A percentile compares a stretch with the other conserved stretches of the same genome.
Conservation (phyloP, 2,888 invertebrate species). For the Creontiades dilutus region DNA sequence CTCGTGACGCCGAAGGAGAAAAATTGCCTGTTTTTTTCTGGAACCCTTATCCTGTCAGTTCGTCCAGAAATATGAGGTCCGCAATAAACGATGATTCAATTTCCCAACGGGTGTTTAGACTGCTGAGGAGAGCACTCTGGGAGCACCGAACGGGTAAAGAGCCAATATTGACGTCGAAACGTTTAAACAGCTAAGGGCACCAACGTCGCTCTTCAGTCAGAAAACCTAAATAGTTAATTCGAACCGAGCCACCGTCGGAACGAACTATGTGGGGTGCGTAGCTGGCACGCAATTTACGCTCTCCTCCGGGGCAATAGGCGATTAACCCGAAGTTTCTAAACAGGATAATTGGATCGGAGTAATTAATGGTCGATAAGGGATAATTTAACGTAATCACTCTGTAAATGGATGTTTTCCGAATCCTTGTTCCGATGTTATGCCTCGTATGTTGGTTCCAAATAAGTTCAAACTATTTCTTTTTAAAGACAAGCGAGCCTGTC, state of each 20-base stretch:
- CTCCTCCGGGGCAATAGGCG: not conserved
- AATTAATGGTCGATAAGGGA: conserved; percentile 3
- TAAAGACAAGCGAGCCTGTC: too few species aligned
- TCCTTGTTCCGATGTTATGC: not conserved
- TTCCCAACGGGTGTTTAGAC: conserved; percentile 21
- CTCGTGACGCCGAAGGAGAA: too few species aligned
- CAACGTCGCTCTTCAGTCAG: not conserved
- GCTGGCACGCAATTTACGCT: not conserved
- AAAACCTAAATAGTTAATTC: conserved; percentile 28
- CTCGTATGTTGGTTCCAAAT: not conserved
- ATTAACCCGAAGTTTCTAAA: not conserved
- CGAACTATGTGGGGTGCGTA: not conserved
- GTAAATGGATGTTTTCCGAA: not conserved
- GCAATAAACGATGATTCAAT: conserved; percentile 38
- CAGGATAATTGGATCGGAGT: conserved; percentile 16
- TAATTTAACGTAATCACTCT: not conserved
- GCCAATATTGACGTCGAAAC: conserved; percentile 5
- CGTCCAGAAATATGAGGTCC: not conserved
- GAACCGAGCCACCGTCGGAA: not conserved
- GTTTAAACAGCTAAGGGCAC: not conserved
- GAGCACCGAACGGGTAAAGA: conserved; percentile 18
- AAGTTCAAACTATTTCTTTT: not conserved
- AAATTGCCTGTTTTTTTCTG: too few species aligned
- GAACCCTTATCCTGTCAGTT: too few species aligned
- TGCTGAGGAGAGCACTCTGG: not conserved